Conservation (phyloP, 2,797 vertebrate genomes). For the Lepidocolaptes lacrymiger region DNA sequence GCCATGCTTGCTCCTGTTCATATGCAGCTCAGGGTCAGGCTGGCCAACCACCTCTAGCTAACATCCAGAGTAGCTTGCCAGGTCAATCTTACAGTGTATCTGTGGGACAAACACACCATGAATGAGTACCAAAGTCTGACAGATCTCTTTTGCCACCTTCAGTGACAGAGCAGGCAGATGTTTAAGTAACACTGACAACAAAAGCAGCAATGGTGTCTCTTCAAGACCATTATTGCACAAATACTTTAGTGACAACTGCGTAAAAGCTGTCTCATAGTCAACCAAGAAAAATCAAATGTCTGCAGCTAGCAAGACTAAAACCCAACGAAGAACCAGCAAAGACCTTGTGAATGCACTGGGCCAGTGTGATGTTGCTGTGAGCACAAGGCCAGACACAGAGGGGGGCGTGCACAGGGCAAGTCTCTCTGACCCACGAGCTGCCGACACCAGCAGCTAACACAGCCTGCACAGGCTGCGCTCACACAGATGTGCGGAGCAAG, state of each 20-base stretch:
- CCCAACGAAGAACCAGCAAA: not conserved
- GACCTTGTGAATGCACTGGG: not conserved
- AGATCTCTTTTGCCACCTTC: not conserved
- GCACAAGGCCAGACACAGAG: not conserved
- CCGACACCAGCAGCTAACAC: not conserved
- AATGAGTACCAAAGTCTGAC: not conserved
- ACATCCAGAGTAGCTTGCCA: not conserved
- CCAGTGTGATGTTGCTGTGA: not conserved
- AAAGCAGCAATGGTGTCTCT: not conserved
- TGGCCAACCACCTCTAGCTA: not conserved
- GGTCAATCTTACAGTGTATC: not conserved
- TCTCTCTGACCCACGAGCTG: not conserved
- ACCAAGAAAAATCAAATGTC: not conserved
- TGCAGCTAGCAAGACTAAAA: not conserved
- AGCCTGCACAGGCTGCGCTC: not conserved
- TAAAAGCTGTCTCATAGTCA: not conserved
- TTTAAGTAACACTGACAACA: not conserved
- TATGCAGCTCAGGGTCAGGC: not conserved
- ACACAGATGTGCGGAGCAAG: not conserved
- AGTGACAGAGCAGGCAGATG: not conserved
- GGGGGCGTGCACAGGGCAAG: fast-evolving
- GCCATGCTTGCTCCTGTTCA: not conserved
- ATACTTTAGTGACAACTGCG: not conserved
- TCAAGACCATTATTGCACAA: not conserved
- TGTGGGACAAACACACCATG: not conserved